A percentile compares a stretch with the other conserved stretches of the same genome.
Conservation (phyloP, 2,888 invertebrate genomes). For the Apomyelois bistriatella region DNA sequence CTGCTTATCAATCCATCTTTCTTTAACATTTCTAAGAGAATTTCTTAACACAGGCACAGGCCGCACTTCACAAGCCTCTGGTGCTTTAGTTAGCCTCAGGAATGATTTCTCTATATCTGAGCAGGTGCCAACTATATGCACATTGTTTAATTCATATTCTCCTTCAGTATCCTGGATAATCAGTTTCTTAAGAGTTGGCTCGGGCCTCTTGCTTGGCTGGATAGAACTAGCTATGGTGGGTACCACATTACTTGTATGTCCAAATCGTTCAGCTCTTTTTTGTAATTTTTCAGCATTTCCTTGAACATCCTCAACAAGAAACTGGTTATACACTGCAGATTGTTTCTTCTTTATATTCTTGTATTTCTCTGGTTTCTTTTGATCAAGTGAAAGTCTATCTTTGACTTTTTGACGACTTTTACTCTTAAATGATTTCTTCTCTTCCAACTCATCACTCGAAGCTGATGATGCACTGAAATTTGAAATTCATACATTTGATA, state of each 20-base stretch:
- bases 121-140: conserved; percentile 97
- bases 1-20: conserved; percentile 92
- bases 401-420: conserved; percentile 76
- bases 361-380: conserved; percentile 64
- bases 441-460: conserved; percentile 76
- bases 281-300: conserved; percentile 89
- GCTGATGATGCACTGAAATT: conserved; percentile 69
- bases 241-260: conserved; percentile 54
- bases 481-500: neutral
- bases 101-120: conserved; percentile 97
- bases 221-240: conserved; percentile 73
- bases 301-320: conserved; percentile 83
- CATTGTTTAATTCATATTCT: conserved; percentile 90
- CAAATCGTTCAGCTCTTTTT: conserved; percentile 94
- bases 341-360: conserved; percentile 77
- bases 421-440: conserved; percentile 61
- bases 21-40: conserved; percentile 94
- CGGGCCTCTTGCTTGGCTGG: conserved; percentile 52
- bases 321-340: conserved; percentile 82
- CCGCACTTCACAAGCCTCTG: conserved; percentile 93
- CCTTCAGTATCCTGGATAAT: conserved; percentile 82
- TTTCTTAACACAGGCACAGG: conserved; percentile 91
- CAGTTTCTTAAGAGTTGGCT: conserved; percentile 48
- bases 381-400: conserved; percentile 76
- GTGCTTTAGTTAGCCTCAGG: conserved; percentile 96